These are phyloP conservation scores for Catamblyrhynchus diadema DNA, from an alignment of 2,797 vertebrate genomes.

Conservation along the genomic window DNA sequence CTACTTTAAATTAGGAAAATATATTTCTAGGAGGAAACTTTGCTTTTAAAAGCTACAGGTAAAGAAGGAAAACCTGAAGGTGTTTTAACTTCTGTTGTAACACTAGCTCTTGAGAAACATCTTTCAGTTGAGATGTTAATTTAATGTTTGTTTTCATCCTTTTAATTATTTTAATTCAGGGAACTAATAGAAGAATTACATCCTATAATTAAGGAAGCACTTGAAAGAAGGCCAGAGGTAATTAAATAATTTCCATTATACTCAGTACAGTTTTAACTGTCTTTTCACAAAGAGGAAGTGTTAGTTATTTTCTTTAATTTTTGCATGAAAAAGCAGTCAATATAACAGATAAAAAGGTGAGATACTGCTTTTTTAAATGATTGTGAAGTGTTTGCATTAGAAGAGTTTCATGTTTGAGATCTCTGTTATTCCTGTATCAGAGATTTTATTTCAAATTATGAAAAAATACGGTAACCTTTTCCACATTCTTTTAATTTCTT, in stretches of 20 bases:
- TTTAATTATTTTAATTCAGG: slow-evolving; percentile 73
- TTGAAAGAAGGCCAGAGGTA: slow-evolving; percentile 99
- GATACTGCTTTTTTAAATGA: not conserved
- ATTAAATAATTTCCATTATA: slow-evolving; percentile 31
- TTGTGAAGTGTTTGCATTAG: not conserved
- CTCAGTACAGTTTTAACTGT: not conserved
- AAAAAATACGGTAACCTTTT: not conserved
- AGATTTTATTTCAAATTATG: not conserved
- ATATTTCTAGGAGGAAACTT: not conserved
- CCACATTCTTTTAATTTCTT: not conserved
- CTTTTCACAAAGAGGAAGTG: not conserved
- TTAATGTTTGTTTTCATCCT: not conserved
- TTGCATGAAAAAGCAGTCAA: not conserved
- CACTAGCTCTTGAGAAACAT: not conserved
- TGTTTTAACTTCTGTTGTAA: not conserved
- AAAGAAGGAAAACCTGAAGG: not conserved
- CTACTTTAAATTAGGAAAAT: not conserved
- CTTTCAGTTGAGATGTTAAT: not conserved
- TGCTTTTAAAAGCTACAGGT: not conserved
- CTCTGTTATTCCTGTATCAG: not conserved
- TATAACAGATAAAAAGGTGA: not conserved
- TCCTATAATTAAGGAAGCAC: slow-evolving; percentile 98
- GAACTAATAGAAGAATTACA: slow-evolving; percentile 97
- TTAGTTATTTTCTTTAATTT: not conserved
- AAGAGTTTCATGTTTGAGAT: not conserved